Evolutionary conservation across 1,140 invertebrate genomes (phyloP), one percentile per base, ranked within the genome.

Genomic region (Drosophila serrata): DNA sequence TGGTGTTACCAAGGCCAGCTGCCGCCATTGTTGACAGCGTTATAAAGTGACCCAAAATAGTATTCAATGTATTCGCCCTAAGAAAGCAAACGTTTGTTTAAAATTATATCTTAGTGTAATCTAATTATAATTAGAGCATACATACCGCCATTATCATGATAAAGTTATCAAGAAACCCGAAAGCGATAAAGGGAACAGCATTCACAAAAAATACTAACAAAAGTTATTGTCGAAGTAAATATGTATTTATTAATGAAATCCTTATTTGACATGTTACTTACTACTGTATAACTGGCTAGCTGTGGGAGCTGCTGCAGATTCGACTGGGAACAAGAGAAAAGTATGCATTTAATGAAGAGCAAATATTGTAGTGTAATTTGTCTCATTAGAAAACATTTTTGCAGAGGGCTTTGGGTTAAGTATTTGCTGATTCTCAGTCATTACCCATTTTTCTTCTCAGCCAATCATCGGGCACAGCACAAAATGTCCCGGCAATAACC

Each of bases 121-220:
- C 2, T 4, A 19, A 19, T 46, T 39, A 48, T 68, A 27, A 5
- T 22, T 6, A 6, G 1, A 24, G 12, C 3, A 31, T 56, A 96
- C 97, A 95, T 95, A 98, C 97, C 91, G 98, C 98, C 82, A 98
- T 93, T 64, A 99, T 98, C 98, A 99, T 99, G 73, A 99, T 96
- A 90, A 98, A 97, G 93, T 99, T 99, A 93, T 99, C 98, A 55
- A 99, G 94, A 93, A 99, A 99, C 60, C 98, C 98, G 94, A 99
- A 99, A 12, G 97, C 98, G 92, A 99, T 95, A 93, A 99, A 99
- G 13, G 98, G 98, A 78, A 99, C 95, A 12, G 97, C 96, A 93
- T 99, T 98, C 65, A 97, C 95, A 46, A 98, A 91, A 75, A 94
- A 95, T 90, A 98, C 97, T 98, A 13, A 22, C 35, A 94, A 53